These are phyloP conservation scores for Carduelis carduelis DNA, from an alignment of 2,797 vertebrate genomes.

Conservation along the genomic window DNA sequence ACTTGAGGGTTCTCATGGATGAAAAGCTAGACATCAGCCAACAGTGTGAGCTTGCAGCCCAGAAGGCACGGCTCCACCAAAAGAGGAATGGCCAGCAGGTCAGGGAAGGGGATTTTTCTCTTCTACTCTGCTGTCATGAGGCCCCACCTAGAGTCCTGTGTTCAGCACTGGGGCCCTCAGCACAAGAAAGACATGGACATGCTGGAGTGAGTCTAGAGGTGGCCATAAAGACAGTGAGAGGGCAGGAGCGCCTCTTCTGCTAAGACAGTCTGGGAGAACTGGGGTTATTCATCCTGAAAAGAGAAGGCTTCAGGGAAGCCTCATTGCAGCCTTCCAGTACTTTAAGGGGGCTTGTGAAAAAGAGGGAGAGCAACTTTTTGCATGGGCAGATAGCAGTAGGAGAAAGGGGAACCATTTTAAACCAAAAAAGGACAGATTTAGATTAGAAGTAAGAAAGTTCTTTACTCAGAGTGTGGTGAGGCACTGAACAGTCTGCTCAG, in stretches of 20 bases:
- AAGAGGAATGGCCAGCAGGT: neutral
- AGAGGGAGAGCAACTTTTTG: neutral
- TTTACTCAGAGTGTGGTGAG: neutral
- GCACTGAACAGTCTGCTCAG: neutral
- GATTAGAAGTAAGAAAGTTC: neutral
- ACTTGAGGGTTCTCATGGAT: neutral
- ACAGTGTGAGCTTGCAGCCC: neutral
- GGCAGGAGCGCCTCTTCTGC: accelerated
- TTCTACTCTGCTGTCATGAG: neutral
- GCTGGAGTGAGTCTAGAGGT: neutral
- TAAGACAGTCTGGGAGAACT: neutral
- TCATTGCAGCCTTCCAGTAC: neutral
- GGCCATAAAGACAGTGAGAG: neutral
- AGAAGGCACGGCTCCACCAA: neutral
- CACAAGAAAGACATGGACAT: neutral
- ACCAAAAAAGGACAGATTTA: neutral
- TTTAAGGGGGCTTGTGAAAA: neutral
- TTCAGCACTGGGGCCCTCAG: neutral
- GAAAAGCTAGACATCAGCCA: neutral
- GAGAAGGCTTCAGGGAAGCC: neutral
- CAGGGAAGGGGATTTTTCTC: neutral
- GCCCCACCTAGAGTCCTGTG: neutral
- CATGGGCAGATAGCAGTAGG: neutral
- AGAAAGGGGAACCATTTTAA: neutral
- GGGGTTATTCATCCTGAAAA: neutral